Evolutionary conservation across 2,797 vertebrate species (phyloP).

Genomic region (Phalloptychus januarius): DNA sequence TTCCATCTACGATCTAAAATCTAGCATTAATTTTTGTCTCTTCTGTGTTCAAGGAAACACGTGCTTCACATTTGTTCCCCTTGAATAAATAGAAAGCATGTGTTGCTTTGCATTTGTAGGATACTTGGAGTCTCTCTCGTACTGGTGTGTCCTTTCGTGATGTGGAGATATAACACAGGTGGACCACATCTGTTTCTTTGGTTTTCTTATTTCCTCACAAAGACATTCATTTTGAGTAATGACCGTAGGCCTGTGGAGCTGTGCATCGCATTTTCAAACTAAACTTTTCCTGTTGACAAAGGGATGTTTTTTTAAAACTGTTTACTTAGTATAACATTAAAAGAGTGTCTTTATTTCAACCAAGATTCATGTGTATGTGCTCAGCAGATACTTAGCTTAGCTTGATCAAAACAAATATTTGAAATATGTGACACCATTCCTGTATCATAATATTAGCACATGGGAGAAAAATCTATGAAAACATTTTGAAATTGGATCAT

Average conservation of each 20-base stretch:
- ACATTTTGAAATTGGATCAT: background rate
- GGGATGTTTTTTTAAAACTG: background rate
- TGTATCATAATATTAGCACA: background rate
- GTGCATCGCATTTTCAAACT: background rate
- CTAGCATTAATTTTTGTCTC: background rate
- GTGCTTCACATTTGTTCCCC: background rate
- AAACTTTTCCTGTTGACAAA: background rate
- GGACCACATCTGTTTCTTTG: constrained; percentile 1
- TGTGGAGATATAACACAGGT: constrained; percentile 11
- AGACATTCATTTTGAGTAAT: background rate
- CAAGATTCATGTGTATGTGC: background rate
- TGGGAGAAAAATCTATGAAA: background rate
- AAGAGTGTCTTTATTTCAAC: background rate
- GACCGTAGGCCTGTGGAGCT: background rate
- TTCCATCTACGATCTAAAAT: background rate
- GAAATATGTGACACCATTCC: background rate
- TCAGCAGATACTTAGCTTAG: background rate
- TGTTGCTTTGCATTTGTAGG: constrained; percentile 5
- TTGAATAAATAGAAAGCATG: constrained; percentile 14
- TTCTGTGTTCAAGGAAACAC: background rate
- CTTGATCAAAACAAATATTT: background rate
- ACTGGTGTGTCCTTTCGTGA: constrained; percentile 2
- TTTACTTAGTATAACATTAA: background rate
- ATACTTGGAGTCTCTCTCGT: background rate
- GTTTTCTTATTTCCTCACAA: constrained; percentile 5